Evolutionary conservation across 1,140 invertebrate species (phyloP).

Genomic region (Diprion similis): DNA sequence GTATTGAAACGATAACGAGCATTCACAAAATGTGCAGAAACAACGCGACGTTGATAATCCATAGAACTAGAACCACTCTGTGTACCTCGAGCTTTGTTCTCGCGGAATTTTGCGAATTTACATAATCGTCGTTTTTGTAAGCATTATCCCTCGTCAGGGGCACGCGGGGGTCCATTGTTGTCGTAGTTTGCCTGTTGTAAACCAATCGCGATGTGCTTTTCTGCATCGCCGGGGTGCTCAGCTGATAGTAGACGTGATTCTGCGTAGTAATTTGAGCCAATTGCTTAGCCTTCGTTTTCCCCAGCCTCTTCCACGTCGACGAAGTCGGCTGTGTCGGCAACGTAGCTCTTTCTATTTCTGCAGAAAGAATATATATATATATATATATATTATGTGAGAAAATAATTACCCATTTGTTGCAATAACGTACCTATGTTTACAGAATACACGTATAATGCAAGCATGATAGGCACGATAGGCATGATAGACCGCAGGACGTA

Average conservation of each 20-base stretch:
- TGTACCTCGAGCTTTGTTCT: neutral
- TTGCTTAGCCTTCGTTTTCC: slow-evolving; percentile 44
- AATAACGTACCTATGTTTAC: too few species aligned
- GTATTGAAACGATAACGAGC: too few species aligned
- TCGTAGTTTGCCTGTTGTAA: slow-evolving; percentile 52
- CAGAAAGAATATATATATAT: slow-evolving; percentile 34
- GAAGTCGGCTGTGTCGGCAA: slow-evolving; percentile 63
- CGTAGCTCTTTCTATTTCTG: slow-evolving; percentile 67
- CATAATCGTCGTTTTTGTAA: slow-evolving; percentile 43
- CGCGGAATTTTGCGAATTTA: neutral
- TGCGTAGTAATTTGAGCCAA: slow-evolving; percentile 38
- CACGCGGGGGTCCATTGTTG: slow-evolving; percentile 57
- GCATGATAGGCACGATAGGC: too few species aligned
- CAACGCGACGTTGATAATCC: neutral
- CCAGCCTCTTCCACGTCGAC: slow-evolving; percentile 50
- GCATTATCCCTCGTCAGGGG: slow-evolving; percentile 49
- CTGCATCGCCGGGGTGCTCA: slow-evolving; percentile 54
- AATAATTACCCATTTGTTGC: neutral
- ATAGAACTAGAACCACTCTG: too few species aligned
- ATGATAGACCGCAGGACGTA: too few species aligned
- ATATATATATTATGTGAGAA: neutral
- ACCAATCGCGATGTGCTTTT: slow-evolving; percentile 49
- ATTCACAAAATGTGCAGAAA: neutral
- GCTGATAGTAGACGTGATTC: slow-evolving; percentile 44
- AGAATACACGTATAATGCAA: too few species aligned